phyloP scores from a whole-genome alignment of 2,113 vertebrate species.

The Hypocryptadius cinnamomeus region DNA sequence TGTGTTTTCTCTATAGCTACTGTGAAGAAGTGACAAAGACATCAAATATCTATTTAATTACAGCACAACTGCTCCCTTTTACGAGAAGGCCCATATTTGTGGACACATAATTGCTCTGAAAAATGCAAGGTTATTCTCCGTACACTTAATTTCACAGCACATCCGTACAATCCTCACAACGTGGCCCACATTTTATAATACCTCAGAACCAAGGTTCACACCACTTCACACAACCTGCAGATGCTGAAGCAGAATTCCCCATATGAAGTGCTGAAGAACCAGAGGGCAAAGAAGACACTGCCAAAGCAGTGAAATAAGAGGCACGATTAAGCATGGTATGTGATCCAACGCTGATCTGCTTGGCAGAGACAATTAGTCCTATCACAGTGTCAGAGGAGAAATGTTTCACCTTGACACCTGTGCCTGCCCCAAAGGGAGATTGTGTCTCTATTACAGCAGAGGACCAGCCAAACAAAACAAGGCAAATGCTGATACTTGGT shows the following conservation, averaged over 20 bases:
- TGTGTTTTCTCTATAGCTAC: background rate
- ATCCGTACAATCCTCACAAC: accelerated
- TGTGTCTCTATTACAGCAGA: background rate
- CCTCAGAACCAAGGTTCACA: background rate
- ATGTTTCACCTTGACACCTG: background rate
- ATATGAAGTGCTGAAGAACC: accelerated
- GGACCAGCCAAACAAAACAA: background rate
- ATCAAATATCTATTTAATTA: background rate
- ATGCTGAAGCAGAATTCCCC: background rate
- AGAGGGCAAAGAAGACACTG: background rate
- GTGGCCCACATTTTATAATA: background rate
- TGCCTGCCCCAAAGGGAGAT: background rate
- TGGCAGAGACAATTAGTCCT: background rate
- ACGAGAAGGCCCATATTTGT: accelerated
- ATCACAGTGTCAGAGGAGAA: background rate
- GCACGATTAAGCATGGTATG: background rate
- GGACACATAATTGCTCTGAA: background rate
- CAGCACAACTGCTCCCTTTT: background rate
- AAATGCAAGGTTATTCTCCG: background rate
- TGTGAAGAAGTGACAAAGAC: background rate
- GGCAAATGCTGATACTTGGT: background rate
- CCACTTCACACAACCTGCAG: background rate
- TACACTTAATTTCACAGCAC: background rate
- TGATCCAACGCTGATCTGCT: background rate
- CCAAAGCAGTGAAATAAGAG: background rate